Conservation (phyloP, 2,113 vertebrate genomes). For the Neofelis nebulosa region DNA sequence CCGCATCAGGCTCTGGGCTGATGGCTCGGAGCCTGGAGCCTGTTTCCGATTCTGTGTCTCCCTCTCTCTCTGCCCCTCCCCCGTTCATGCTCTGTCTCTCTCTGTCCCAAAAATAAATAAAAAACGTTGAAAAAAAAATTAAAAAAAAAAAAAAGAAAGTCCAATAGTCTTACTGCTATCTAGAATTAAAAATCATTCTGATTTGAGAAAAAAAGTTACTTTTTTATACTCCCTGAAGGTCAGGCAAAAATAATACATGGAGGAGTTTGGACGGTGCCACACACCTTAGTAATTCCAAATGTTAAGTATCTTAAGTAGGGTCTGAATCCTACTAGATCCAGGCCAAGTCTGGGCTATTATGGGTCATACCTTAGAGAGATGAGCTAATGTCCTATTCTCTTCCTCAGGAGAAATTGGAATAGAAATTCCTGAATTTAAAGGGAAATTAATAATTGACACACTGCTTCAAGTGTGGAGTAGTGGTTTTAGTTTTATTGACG, state of each 20-base stretch:
- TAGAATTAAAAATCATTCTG: slow-evolving; percentile 23
- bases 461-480: background rate
- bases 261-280: background rate
- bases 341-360: background rate
- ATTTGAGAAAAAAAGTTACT: background rate
- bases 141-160: too few species aligned
- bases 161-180: background rate
- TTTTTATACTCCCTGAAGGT: background rate
- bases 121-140: too few species aligned
- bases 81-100: too few species aligned
- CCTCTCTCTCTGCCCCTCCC: too few species aligned
- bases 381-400: background rate
- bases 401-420: background rate
- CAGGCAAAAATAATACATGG: background rate
- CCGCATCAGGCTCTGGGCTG: too few species aligned
- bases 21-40: too few species aligned
- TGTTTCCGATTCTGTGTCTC: too few species aligned
- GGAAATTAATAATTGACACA: background rate
- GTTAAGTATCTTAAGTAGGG: background rate
- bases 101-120: too few species aligned
- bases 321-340: background rate
- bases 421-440: background rate
- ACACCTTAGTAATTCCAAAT: background rate
- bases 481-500: background rate
- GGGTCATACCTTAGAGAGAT: background rate